A percentile compares a stretch with the other conserved stretches of the same genome.
Evolutionary conservation across 2,888 invertebrate species (phyloP).

Genomic region (Epinotia demarniana): DNA sequence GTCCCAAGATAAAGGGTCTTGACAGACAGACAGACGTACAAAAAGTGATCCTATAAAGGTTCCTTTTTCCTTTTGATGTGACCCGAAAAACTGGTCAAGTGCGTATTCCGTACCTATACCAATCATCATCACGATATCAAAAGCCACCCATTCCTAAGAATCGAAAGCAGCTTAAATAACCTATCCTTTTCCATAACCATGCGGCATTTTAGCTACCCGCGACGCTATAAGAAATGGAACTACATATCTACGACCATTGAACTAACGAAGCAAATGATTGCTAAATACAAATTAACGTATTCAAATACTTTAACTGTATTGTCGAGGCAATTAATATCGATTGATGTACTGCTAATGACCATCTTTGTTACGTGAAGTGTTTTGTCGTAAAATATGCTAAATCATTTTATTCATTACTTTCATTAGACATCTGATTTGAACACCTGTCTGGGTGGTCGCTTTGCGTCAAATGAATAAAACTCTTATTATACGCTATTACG

Average conservation of each 20-base stretch:
- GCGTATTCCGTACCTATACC: too few relatives aligned
- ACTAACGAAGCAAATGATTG: constrained; percentile 42
- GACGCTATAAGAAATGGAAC: constrained; percentile 29
- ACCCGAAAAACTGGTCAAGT: too few relatives aligned
- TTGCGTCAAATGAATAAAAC: neutral
- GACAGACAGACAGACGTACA: too few relatives aligned
- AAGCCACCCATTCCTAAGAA: neutral
- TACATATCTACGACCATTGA: constrained; percentile 20
- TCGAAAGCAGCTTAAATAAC: too few relatives aligned
- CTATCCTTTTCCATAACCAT: neutral
- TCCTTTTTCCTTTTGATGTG: too few relatives aligned
- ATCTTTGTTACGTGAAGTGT: constrained; percentile 29
- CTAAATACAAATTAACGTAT: constrained; percentile 44
- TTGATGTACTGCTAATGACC: constrained; percentile 42
- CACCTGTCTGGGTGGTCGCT: constrained; percentile 14
- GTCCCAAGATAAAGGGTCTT: too few relatives aligned
- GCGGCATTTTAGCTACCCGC: constrained; percentile 30
- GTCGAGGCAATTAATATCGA: constrained; percentile 41
- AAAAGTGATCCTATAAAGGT: too few relatives aligned
- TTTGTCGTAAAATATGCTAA: constrained; percentile 23
- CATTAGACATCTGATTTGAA: constrained; percentile 24
- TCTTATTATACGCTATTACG: neutral
- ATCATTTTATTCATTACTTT: constrained; percentile 32
- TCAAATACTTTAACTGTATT: constrained; percentile 33
- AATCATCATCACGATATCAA: too few relatives aligned